Evolutionary conservation across 2,797 vertebrate genomes (phyloP).

Genomic region (Trichosurus vulpecula): DNA sequence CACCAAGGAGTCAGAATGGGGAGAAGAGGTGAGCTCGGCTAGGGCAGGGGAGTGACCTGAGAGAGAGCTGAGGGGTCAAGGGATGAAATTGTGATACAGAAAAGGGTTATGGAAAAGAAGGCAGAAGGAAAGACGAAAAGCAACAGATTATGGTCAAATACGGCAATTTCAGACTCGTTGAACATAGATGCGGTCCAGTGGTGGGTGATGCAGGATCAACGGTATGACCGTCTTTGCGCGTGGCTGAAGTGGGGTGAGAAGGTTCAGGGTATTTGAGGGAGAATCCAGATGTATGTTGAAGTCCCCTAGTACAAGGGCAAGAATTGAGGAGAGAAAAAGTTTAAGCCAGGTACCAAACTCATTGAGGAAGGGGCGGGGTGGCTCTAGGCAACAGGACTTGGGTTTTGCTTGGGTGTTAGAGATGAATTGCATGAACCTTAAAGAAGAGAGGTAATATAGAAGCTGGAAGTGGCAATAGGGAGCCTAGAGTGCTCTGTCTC

Average conservation of each 20-base stretch:
- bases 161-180: background rate
- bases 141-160: background rate
- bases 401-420: too few species aligned
- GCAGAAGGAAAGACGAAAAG: background rate
- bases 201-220: too few species aligned
- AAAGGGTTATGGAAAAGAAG: background rate
- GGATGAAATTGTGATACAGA: background rate
- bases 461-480: too few species aligned
- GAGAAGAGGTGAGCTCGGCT: background rate
- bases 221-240: background rate
- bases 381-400: too few species aligned
- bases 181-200: background rate
- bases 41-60: background rate
- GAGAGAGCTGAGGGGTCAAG: background rate
- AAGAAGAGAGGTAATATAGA: too few species aligned
- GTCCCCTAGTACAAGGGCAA: background rate
- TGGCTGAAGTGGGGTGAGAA: background rate
- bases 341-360: background rate
- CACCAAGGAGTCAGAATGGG: background rate
- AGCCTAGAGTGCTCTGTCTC: too few species aligned
- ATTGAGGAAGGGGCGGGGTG: background rate
- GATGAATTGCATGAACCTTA: too few species aligned
- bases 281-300: too few species aligned
- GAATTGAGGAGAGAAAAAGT: background rate
- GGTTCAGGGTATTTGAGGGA: background rate